phyloP scores from a whole-genome alignment of 2,888 invertebrate genomes.

The Gastrophysa polygoni region DNA sequence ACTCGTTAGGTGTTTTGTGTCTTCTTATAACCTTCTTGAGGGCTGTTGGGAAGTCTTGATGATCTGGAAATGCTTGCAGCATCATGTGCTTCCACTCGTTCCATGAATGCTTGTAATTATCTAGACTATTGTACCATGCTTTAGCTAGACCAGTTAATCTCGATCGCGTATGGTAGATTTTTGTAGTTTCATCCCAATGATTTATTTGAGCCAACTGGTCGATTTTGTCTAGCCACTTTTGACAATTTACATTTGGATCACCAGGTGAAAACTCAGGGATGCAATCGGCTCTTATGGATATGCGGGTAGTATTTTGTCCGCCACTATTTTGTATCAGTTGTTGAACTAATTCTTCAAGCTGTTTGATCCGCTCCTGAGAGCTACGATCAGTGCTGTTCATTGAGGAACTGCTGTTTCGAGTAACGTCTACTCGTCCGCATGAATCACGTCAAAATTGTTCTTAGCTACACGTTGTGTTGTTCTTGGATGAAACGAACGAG shows the following conservation, averaged over 20 bases:
- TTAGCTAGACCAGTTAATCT: conserved; percentile 14
- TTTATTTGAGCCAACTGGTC: conserved; percentile 7
- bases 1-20: conserved; percentile 18
- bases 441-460: background rate
- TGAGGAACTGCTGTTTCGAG: background rate
- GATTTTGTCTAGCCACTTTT: conserved; percentile 24
- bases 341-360: background rate
- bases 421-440: background rate
- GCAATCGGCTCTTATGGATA: conserved; percentile 14
- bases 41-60: conserved; percentile 25
- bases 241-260: conserved; percentile 6
- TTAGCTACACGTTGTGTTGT: background rate
- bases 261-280: conserved; percentile 23
- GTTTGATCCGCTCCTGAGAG: background rate
- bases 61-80: conserved; percentile 23
- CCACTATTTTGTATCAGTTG: background rate
- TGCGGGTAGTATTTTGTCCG: background rate
- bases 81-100: conserved; percentile 16
- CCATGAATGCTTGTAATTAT: conserved; percentile 17
- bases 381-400: background rate
- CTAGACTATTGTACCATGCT: conserved; percentile 24
- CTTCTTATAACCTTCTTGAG: conserved; percentile 25
- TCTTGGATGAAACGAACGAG: background rate
- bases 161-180: conserved; percentile 21
- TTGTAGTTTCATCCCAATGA: conserved; percentile 17